Conservation (phyloP, 2,888 invertebrate species). For the Morinoia aosen region DNA sequence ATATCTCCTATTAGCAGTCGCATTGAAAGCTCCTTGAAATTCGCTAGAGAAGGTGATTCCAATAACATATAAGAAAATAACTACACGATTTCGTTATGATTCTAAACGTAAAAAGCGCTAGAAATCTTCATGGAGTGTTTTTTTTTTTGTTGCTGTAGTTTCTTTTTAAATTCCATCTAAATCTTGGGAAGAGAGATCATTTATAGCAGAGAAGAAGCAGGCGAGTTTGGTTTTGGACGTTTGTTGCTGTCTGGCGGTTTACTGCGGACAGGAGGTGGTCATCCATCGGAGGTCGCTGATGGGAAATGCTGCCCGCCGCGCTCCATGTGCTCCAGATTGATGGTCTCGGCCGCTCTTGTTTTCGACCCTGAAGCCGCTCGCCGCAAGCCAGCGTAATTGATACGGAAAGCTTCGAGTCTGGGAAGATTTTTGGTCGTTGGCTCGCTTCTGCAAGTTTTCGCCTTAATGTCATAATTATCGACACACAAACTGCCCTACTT, state of each 20-base stretch:
- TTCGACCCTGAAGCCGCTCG: conserved; percentile 3
- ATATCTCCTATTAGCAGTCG: background rate
- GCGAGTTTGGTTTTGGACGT: background rate
- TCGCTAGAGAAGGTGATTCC: background rate
- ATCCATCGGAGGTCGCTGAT: conserved; percentile 3
- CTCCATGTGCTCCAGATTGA: background rate
- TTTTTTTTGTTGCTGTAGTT: background rate
- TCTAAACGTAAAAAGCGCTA: background rate
- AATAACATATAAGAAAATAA: background rate
- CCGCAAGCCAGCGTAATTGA: conserved; percentile 10
- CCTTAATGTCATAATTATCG: background rate
- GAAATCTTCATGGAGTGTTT: background rate
- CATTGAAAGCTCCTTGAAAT: background rate
- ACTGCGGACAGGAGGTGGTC: conserved; percentile 1
- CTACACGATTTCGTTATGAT: background rate
- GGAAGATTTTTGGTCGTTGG: background rate
- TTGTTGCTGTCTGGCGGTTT: background rate
- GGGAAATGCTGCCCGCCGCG: background rate
- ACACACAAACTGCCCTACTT: background rate
- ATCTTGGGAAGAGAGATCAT: background rate
- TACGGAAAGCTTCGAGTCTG: background rate
- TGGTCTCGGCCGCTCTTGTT: background rate
- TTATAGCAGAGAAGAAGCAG: background rate
- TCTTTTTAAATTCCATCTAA: too few relatives aligned
- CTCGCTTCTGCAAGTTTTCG: background rate